Conservation (phyloP, 2,113 vertebrate genomes). For the Chaetorhynchus papuensis region DNA sequence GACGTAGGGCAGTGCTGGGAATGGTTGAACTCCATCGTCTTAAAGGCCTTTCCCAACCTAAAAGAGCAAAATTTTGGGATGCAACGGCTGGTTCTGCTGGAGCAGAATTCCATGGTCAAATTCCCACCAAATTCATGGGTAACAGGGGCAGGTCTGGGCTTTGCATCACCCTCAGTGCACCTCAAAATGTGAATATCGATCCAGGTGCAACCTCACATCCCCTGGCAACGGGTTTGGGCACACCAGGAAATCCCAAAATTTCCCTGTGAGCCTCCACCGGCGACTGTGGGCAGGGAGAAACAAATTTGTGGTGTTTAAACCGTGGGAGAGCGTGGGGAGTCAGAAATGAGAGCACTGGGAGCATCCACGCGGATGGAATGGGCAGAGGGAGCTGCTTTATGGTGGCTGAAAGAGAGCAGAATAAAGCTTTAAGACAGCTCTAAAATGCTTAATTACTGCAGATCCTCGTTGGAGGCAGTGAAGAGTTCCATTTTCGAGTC, state of each 20-base stretch:
- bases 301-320: background rate
- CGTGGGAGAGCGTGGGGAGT: rapidly evolving
- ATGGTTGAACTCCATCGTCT: background rate
- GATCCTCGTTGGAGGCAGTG: background rate
- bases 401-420: background rate
- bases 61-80: rapidly evolving
- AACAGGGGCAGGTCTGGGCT: background rate
- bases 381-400: background rate
- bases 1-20: background rate
- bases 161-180: background rate
- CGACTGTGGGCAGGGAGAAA: background rate
- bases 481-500: background rate
- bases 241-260: background rate
- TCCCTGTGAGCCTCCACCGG: rapidly evolving
- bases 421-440: background rate
- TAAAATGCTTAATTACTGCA: slow-evolving; percentile 28
- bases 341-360: background rate
- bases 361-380: rapidly evolving
- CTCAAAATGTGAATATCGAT: background rate
- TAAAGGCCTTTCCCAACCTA: background rate
- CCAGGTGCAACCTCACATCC: background rate
- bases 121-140: rapidly evolving
- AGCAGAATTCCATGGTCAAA: background rate
- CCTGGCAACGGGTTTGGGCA: background rate
- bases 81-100: background rate